Conservation (phyloP, 1,140 invertebrate genomes). For the Hyphantria cunea region DNA sequence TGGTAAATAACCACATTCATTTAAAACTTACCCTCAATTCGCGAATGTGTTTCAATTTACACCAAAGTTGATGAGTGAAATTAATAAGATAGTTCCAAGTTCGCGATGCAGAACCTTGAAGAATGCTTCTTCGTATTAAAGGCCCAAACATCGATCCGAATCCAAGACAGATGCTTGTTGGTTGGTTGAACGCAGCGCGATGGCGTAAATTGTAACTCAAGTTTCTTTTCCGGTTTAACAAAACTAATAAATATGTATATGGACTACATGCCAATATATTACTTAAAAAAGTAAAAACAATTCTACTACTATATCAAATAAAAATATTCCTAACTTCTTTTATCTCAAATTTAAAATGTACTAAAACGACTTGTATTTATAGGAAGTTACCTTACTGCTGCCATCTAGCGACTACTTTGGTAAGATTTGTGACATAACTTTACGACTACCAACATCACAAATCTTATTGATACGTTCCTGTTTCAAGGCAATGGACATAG, state of each 20-base stretch:
- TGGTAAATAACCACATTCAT: slow-evolving; percentile 45
- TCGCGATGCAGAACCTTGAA: slow-evolving; percentile 83
- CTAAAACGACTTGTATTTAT: slow-evolving; percentile 11
- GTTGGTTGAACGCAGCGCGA: slow-evolving; percentile 36
- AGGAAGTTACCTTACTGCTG: slow-evolving; percentile 13
- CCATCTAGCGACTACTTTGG: slow-evolving; percentile 3
- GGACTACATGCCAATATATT: neutral
- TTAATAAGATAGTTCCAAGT: slow-evolving; percentile 84
- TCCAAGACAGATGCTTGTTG: slow-evolving; percentile 62
- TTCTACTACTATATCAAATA: neutral
- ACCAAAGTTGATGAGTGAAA: slow-evolving; percentile 82
- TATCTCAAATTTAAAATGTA: slow-evolving; percentile 3
- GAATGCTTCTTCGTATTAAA: slow-evolving; percentile 82
- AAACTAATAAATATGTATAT: slow-evolving; percentile 9
- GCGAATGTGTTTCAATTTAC: slow-evolving; percentile 82
- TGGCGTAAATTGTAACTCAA: slow-evolving; percentile 51
- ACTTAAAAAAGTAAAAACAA: slow-evolving; percentile 4
- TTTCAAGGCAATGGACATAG: neutral
- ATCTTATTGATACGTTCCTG: slow-evolving; percentile 2
- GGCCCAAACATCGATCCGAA: slow-evolving; percentile 85
- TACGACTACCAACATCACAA: slow-evolving; percentile 4
- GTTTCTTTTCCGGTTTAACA: slow-evolving; percentile 41
- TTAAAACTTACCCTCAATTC: slow-evolving; percentile 81
- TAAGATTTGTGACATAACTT: neutral
- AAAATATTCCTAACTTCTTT: neutral